A percentile compares a stretch with the other conserved stretches of the same genome.
Conservation (phyloP, 2,888 invertebrate species). For the Spialia ferax region DNA sequence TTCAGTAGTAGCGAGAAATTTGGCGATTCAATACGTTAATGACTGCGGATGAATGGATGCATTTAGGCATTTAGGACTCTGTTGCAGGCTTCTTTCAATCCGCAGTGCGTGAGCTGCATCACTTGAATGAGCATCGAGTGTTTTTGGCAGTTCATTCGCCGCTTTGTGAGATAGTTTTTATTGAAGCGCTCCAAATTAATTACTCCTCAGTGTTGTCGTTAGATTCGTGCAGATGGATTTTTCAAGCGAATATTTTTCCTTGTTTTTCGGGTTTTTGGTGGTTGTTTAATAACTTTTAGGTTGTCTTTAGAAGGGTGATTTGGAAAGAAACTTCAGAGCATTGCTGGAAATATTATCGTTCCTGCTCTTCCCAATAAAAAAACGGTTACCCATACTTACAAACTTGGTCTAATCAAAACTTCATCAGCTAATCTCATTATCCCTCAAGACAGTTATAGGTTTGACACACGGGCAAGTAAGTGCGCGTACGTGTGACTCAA, state of each 20-base stretch:
- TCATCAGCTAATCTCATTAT: background rate
- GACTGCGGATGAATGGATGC: constrained; percentile 69
- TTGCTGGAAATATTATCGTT: too few relatives aligned
- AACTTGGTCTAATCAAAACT: background rate
- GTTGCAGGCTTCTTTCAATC: constrained; percentile 60
- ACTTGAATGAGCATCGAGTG: constrained; percentile 46
- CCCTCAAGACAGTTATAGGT: constrained; percentile 8
- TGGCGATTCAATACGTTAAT: constrained; percentile 80
- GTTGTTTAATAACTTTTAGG: background rate
- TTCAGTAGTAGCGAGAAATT: constrained; percentile 66
- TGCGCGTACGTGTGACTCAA: too few relatives aligned
- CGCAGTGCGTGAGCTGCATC: constrained; percentile 44
- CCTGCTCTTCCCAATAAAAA: too few relatives aligned
- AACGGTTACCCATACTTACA: background rate
- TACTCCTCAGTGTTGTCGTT: constrained; percentile 36
- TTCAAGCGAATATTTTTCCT: constrained; percentile 18
- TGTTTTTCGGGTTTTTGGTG: constrained; percentile 7
- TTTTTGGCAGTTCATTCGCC: constrained; percentile 39
- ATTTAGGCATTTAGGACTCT: constrained; percentile 61
- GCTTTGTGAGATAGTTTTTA: constrained; percentile 41
- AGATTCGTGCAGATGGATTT: constrained; percentile 4
- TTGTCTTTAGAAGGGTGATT: background rate
- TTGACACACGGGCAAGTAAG: too few relatives aligned
- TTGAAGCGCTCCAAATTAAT: constrained; percentile 39
- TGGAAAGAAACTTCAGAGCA: too few relatives aligned